Conservation (phyloP, 2,797 vertebrate genomes). For the Amphiprion clarkii region DNA sequence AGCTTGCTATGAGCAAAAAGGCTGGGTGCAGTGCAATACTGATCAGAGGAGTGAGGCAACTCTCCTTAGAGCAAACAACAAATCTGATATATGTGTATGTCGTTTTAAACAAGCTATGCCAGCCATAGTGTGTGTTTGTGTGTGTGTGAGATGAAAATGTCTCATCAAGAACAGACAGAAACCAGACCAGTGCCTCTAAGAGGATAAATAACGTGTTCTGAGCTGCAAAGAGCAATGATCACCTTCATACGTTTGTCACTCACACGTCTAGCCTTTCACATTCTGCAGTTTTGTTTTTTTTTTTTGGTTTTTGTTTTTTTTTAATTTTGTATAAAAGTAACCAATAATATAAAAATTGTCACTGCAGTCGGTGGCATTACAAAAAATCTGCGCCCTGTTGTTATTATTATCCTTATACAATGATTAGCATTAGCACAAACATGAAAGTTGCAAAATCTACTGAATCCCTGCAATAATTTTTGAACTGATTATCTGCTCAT, state of each 20-base stretch:
- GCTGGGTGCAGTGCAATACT: constrained; percentile 5
- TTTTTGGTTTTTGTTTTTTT: too few relatives aligned
- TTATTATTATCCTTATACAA: too few relatives aligned
- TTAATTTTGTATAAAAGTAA: too few relatives aligned
- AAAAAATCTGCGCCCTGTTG: too few relatives aligned
- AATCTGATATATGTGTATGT: constrained; percentile 6
- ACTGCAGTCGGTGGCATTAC: too few relatives aligned
- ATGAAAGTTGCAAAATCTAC: too few relatives aligned
- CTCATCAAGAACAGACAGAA: background rate
- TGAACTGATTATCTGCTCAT: too few relatives aligned
- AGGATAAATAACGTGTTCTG: constrained; percentile 3
- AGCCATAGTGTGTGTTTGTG: background rate
- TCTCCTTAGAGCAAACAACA: constrained; percentile 12
- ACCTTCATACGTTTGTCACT: background rate
- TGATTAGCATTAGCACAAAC: too few relatives aligned
- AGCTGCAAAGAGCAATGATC: background rate
- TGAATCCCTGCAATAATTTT: too few relatives aligned
- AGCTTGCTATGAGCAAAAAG: background rate
- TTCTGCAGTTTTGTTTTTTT: too few relatives aligned
- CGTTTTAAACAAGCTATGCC: constrained; percentile 7
- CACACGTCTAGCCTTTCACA: background rate
- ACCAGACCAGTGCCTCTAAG: background rate
- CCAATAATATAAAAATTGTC: too few relatives aligned
- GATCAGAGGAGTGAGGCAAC: background rate
- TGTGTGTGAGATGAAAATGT: background rate